Percentiles rank a stretch among this genome's conserved stretches.
These are phyloP conservation scores for Leucozona laternaria DNA, from an alignment of 2,888 invertebrate species.

Conservation along the genomic window DNA sequence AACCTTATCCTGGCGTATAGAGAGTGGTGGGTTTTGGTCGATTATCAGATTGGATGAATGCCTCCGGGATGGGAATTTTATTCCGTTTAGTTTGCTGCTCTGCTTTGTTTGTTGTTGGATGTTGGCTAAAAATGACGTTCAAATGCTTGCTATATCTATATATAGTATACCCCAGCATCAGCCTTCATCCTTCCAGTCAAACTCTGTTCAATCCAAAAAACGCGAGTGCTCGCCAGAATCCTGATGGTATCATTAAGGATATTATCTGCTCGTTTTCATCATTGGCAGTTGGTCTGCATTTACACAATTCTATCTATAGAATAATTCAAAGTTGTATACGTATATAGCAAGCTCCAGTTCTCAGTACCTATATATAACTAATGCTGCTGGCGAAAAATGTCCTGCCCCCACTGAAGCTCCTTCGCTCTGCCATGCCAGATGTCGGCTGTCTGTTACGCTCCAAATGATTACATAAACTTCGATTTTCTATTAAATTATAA, in stretches of 20 bases:
- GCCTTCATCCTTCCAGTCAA: slow-evolving; percentile 10
- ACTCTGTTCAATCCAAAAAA: slow-evolving; percentile 49
- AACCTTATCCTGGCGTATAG: slow-evolving; percentile 40
- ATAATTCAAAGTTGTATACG: slow-evolving; percentile 58
- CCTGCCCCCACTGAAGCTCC: not conserved
- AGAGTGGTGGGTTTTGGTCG: slow-evolving; percentile 50
- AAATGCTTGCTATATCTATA: not conserved
- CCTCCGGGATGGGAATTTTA: slow-evolving; percentile 64
- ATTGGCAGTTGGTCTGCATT: slow-evolving; percentile 74
- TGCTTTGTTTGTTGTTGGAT: slow-evolving; percentile 49
- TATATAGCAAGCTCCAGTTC: not conserved
- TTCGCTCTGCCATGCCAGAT: slow-evolving; percentile 62
- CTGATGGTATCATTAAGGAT: slow-evolving; percentile 74
- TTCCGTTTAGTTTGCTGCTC: slow-evolving; percentile 56
- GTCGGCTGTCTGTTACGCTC: slow-evolving; percentile 75
- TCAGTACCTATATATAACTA: not conserved
- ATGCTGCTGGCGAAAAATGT: slow-evolving; percentile 31
- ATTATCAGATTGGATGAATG: slow-evolving; percentile 70
- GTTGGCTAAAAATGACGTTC: slow-evolving; percentile 57
- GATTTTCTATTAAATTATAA: slow-evolving; percentile 76
- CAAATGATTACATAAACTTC: slow-evolving; percentile 75
- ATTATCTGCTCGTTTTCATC: slow-evolving; percentile 74
- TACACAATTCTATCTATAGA: slow-evolving; percentile 69
- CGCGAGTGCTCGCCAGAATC: slow-evolving; percentile 67
- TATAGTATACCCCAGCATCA: not conserved